Evolutionary conservation across 2,113 vertebrate species (phyloP).

Genomic region (Paratilapia polleni): DNA sequence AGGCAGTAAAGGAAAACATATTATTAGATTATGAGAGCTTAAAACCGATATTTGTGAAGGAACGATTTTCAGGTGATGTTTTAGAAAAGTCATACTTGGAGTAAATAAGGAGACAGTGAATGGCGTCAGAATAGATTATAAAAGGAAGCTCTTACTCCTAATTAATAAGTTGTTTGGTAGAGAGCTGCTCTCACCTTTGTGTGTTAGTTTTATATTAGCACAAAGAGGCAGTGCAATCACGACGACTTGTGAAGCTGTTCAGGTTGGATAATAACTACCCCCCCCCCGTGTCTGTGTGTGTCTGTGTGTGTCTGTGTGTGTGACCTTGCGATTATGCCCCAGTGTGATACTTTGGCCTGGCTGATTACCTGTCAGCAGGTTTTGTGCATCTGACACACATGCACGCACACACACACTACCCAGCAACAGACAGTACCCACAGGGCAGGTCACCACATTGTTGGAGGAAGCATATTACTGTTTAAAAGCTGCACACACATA

Average conservation of each 20-base stretch:
- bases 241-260: constrained; percentile 56
- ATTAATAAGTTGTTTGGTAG: constrained; percentile 32
- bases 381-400: constrained; percentile 58
- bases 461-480: constrained; percentile 61
- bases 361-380: constrained; percentile 83
- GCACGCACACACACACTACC: constrained; percentile 28
- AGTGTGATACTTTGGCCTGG: constrained; percentile 68
- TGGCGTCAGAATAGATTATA: background rate
- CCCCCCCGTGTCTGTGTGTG: background rate
- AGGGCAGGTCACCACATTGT: constrained; percentile 60
- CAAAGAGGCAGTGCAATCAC: constrained; percentile 57
- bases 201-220: constrained; percentile 52
- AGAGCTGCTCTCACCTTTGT: constrained; percentile 14
- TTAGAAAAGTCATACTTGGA: background rate
- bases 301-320: constrained; percentile 10
- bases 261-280: constrained; percentile 64
- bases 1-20: background rate
- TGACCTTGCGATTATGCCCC: constrained; percentile 72
- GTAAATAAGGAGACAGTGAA: background rate
- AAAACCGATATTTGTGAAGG: background rate
- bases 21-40: background rate
- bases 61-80: background rate
- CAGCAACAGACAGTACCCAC: constrained; percentile 60
- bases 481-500: constrained; percentile 39
- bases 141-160: background rate